phyloP scores from a whole-genome alignment of 2,797 vertebrate species.

The Sparidentex hasta region DNA sequence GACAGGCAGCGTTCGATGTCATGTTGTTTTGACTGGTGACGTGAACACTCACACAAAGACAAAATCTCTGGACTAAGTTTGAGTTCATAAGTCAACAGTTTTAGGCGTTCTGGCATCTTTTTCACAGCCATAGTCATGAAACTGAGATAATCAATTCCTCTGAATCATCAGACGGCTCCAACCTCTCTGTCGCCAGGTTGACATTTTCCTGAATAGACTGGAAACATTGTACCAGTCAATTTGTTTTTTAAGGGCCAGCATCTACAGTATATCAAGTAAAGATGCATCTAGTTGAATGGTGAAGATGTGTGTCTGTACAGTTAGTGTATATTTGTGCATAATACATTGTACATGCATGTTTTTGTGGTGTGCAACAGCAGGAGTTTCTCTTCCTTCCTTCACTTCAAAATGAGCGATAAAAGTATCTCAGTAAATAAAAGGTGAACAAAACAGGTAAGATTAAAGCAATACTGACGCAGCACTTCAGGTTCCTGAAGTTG shows the following conservation, averaged over 20 bases:
- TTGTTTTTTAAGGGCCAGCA: not conserved
- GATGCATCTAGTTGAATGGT: not conserved
- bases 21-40: too few relatives aligned
- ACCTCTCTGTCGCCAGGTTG: slow-evolving; percentile 12
- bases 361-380: not conserved
- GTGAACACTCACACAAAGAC: too few relatives aligned
- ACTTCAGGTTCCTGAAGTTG: not conserved
- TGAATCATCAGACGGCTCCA: slow-evolving; percentile 52
- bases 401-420: not conserved
- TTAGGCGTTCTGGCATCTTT: too few relatives aligned
- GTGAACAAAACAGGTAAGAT: not conserved
- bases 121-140: too few relatives aligned
- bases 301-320: not conserved
- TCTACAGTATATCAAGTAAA: not conserved
- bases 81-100: too few relatives aligned
- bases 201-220: not conserved
- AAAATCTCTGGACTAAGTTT: too few relatives aligned
- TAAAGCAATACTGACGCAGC: not conserved
- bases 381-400: not conserved
- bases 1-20: too few relatives aligned
- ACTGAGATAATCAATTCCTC: slow-evolving; percentile 10
- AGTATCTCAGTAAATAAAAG: not conserved
- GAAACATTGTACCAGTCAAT: not conserved
- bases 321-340: not conserved
- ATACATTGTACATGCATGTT: too few relatives aligned